Evolutionary conservation across 1,140 invertebrate species (phyloP).

Genomic region (Varroa destructor): DNA sequence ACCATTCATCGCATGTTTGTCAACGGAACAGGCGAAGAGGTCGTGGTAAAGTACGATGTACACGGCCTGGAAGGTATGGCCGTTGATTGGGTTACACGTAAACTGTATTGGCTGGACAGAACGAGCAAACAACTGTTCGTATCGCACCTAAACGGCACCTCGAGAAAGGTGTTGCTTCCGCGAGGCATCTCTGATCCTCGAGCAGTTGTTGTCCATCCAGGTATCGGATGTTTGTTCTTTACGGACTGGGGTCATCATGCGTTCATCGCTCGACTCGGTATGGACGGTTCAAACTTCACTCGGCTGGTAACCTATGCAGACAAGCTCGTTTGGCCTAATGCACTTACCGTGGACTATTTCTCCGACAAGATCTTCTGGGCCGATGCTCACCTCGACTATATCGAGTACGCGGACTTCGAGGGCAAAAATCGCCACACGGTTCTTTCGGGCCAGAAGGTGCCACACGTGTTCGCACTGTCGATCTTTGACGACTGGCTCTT

Average conservation of each 20-base stretch:
- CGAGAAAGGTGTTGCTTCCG: slow-evolving; percentile 68
- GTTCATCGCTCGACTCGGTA: slow-evolving; percentile 90
- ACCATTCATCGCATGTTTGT: slow-evolving; percentile 55
- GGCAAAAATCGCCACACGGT: slow-evolving; percentile 69
- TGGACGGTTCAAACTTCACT: slow-evolving; percentile 86
- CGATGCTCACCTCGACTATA: slow-evolving; percentile 95
- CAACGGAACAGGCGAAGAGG: slow-evolving; percentile 49
- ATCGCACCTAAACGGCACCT: slow-evolving; percentile 75
- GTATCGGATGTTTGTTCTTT: slow-evolving; percentile 80
- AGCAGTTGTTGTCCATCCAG: slow-evolving; percentile 85
- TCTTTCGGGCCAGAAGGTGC: slow-evolving; percentile 59
- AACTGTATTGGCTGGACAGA: slow-evolving; percentile 93
- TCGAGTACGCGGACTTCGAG: slow-evolving; percentile 78
- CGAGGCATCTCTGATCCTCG: slow-evolving; percentile 72
- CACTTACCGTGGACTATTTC: slow-evolving; percentile 89
- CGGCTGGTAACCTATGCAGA: slow-evolving; percentile 78
- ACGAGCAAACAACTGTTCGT: slow-evolving; percentile 87
- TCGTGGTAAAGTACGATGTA: slow-evolving; percentile 78
- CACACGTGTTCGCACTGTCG: slow-evolving; percentile 83
- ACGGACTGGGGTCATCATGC: slow-evolving; percentile 89
- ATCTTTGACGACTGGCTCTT: slow-evolving; percentile 87
- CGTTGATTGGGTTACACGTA: slow-evolving; percentile 89
- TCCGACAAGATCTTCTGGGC: slow-evolving; percentile 89
- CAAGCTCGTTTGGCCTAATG: slow-evolving; percentile 95
- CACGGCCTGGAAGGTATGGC: slow-evolving; percentile 89